Conservation (phyloP, 2,113 vertebrate genomes). For the Oryzias woworae region DNA sequence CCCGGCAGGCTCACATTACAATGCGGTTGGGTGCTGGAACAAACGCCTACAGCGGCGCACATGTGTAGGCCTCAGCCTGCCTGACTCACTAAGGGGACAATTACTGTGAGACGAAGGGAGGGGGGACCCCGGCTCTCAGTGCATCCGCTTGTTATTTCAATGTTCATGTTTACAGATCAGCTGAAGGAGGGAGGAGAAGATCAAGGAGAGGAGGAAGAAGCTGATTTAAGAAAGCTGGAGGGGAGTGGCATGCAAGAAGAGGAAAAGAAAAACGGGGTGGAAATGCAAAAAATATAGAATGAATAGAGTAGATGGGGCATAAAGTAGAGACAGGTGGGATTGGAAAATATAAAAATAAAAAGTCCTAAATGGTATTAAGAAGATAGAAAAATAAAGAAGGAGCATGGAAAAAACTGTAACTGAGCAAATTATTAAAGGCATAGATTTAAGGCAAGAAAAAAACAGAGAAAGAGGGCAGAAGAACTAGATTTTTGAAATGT, state of each 20-base stretch:
- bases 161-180: neutral
- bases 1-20: conserved; percentile 45
- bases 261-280: neutral
- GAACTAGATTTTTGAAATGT: neutral
- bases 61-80: neutral
- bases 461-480: neutral
- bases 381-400: neutral
- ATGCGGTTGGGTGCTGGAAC: conserved; percentile 55
- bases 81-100: neutral
- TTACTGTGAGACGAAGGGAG: neutral
- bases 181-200: conserved; percentile 2
- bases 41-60: conserved; percentile 35
- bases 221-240: neutral
- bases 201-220: neutral
- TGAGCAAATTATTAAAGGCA: neutral
- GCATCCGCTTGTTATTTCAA: neutral
- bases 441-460: neutral
- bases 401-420: neutral
- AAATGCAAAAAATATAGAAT: neutral
- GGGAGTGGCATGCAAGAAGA: neutral
- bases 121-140: neutral
- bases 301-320: neutral
- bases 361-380: neutral
- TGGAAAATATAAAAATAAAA: neutral
- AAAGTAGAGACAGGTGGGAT: neutral